A percentile compares a stretch with the other conserved stretches of the same genome.
Evolutionary conservation across 2,113 vertebrate genomes (phyloP).

Genomic region (Hypanus sabinus): DNA sequence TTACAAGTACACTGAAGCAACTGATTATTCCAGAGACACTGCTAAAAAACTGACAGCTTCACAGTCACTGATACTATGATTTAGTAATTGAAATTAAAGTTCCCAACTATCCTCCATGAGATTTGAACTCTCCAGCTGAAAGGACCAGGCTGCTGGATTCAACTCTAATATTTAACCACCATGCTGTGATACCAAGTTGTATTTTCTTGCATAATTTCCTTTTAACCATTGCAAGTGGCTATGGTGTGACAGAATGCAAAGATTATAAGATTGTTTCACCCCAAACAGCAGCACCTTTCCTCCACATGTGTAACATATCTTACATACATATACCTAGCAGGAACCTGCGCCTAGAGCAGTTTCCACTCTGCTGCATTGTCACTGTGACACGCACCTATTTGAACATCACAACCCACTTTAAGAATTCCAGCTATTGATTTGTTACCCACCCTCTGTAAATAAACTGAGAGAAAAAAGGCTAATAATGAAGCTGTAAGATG

Average conservation of each 20-base stretch:
- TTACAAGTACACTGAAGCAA: too few species aligned
- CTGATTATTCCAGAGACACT: too few species aligned
- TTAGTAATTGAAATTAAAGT: too few species aligned
- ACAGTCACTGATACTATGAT: too few species aligned
- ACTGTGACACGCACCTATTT: background rate
- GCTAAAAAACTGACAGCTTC: too few species aligned
- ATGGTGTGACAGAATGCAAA: background rate
- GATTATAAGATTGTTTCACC: background rate
- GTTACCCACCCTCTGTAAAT: background rate
- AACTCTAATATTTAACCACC: too few species aligned
- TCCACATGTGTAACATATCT: background rate
- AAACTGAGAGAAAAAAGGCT: background rate
- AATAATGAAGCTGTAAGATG: too few species aligned
- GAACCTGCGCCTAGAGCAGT: background rate
- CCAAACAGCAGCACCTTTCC: background rate
- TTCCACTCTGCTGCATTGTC: background rate
- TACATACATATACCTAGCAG: background rate
- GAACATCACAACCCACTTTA: background rate
- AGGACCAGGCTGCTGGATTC: too few species aligned
- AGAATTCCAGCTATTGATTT: background rate
- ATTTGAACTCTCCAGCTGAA: too few species aligned
- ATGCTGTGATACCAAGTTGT: too few species aligned
- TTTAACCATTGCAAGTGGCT: background rate
- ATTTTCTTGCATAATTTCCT: too few species aligned
- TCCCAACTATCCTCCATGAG: too few species aligned